phyloP scores from a whole-genome alignment of 2,113 vertebrate genomes.

The Prinia subflava region DNA sequence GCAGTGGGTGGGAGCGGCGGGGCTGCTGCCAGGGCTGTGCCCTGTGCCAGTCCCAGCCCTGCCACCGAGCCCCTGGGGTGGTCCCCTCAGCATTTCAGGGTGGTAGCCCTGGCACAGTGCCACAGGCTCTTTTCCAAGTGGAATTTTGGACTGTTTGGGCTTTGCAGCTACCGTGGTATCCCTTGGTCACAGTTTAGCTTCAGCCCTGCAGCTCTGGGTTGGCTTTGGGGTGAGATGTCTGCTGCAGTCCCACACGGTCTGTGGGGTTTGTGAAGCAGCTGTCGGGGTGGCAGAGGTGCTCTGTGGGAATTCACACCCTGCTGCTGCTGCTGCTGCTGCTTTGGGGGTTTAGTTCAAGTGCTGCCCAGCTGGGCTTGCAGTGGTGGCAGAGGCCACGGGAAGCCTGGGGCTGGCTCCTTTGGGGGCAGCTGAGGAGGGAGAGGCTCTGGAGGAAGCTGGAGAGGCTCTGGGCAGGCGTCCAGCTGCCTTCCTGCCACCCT shows the following conservation, averaged over 20 bases:
- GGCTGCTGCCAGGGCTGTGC: not conserved
- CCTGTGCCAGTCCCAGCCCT: not conserved
- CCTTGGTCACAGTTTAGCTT: not conserved
- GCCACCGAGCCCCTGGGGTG: not conserved
- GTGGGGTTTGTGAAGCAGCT: not conserved
- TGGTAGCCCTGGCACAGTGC: fast-evolving
- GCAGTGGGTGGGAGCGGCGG: not conserved
- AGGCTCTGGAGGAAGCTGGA: not conserved
- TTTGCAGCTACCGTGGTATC: fast-evolving
- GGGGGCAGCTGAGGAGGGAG: not conserved
- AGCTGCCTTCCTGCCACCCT: not conserved
- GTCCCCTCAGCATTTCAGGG: fast-evolving
- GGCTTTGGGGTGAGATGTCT: not conserved
- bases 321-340: not conserved
- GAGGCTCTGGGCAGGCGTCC: not conserved
- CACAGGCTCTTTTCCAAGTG: fast-evolving
- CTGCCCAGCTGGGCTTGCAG: not conserved
- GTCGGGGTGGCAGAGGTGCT: not conserved
- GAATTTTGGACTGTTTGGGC: fast-evolving
- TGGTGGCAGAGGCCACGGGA: fast-evolving
- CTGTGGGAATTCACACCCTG: fast-evolving
- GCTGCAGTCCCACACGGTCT: fast-evolving
- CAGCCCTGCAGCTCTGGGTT: not conserved
- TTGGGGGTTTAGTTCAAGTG: fast-evolving
- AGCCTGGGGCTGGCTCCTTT: not conserved